Evolutionary conservation across 2,113 vertebrate species (phyloP).

Genomic region (Cebidichthys violaceus): DNA sequence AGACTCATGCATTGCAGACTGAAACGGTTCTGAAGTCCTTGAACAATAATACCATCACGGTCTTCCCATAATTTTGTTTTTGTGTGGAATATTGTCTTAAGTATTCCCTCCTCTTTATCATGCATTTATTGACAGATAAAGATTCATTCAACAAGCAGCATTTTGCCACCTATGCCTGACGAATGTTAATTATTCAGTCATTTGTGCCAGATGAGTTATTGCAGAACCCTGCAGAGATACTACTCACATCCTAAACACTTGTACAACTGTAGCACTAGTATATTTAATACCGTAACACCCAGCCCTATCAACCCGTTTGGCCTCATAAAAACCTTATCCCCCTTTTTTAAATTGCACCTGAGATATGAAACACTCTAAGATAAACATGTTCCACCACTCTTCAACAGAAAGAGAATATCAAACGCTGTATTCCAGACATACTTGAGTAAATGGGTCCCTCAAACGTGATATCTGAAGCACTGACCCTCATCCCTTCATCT

Average conservation of each 20-base stretch:
- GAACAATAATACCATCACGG: neutral
- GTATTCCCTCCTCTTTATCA: neutral
- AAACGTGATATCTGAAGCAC: slow-evolving; percentile 33
- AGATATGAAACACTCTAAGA: slow-evolving; percentile 37
- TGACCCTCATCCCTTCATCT: slow-evolving; percentile 38
- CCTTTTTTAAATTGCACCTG: slow-evolving; percentile 20
- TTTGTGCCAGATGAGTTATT: neutral
- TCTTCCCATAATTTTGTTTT: slow-evolving; percentile 18
- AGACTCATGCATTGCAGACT: neutral
- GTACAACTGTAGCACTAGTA: neutral
- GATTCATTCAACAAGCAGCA: too few species aligned
- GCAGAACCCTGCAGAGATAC: neutral
- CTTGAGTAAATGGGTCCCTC: slow-evolving; percentile 35
- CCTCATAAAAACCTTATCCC: slow-evolving; percentile 1
- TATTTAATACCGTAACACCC: slow-evolving; percentile 13
- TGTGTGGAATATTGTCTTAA: neutral
- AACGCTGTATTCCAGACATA: slow-evolving; percentile 28
- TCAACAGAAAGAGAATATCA: slow-evolving; percentile 33
- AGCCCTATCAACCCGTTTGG: neutral
- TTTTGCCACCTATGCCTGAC: too few species aligned
- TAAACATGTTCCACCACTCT: slow-evolving; percentile 1
- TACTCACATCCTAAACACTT: neutral
- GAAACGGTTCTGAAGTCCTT: neutral
- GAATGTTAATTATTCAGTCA: slow-evolving; percentile 9
- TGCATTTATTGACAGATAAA: slow-evolving; percentile 2